phyloP scores from a whole-genome alignment of 2,113 vertebrate genomes.

The Phycodurus eques region DNA sequence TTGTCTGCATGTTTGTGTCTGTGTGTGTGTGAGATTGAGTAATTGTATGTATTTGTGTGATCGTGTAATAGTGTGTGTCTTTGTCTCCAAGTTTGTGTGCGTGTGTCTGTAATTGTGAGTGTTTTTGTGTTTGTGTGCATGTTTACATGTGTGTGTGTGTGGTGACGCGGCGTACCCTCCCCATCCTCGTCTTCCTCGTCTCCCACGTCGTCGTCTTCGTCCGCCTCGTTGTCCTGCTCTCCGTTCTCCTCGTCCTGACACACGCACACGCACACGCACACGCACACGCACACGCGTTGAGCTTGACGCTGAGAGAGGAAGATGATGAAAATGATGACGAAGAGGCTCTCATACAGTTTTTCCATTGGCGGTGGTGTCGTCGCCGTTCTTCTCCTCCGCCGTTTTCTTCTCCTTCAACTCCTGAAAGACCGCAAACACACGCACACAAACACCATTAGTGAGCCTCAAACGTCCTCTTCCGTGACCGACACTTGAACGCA shows the following conservation, averaged over 20 bases:
- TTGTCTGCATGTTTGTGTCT: no score
- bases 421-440: slow-evolving; percentile 56
- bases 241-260: slow-evolving; percentile 69
- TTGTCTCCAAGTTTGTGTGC: neutral
- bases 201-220: slow-evolving; percentile 67
- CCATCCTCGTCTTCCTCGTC: slow-evolving; percentile 64
- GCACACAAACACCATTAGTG: neutral
- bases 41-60: neutral
- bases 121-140: neutral
- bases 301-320: neutral
- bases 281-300: neutral
- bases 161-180: slow-evolving; percentile 49
- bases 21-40: no score
- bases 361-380: slow-evolving; percentile 84
- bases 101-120: neutral
- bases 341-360: slow-evolving; percentile 77
- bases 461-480: neutral
- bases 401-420: slow-evolving; percentile 92
- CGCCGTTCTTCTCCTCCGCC: slow-evolving; percentile 86
- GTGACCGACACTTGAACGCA: neutral
- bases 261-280: slow-evolving; percentile 5
- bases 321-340: neutral
- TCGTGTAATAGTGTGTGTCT: no score
- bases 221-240: slow-evolving; percentile 65
- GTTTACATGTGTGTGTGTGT: neutral